These are phyloP conservation scores for Ctenicera cuprea DNA, from an alignment of 2,888 invertebrate genomes.

Conservation along the genomic window DNA sequence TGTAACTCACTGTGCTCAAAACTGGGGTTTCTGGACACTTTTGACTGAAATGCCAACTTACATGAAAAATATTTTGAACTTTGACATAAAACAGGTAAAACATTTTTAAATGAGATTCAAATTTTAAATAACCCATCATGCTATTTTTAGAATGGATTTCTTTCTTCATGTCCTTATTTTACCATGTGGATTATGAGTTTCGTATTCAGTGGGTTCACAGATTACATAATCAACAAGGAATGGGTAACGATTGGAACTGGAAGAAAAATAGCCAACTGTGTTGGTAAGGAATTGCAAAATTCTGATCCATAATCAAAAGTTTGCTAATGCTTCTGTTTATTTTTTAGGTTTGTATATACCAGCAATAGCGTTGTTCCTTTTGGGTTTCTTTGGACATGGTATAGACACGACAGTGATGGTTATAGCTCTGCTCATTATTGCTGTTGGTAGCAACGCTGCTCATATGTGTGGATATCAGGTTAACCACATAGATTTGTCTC, in stretches of 20 bases:
- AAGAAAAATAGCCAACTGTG: constrained; percentile 78
- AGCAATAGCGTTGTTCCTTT: constrained; percentile 79
- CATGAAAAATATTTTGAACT: constrained; percentile 82
- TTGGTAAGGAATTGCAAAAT: constrained; percentile 75
- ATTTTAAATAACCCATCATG: too few species aligned
- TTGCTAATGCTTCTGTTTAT: not conserved
- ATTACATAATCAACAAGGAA: constrained; percentile 75
- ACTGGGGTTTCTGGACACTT: constrained; percentile 88
- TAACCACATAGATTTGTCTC: constrained; percentile 87
- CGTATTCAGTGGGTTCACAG: constrained; percentile 80
- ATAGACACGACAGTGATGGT: constrained; percentile 77
- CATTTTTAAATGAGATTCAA: not conserved
- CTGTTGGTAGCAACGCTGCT: constrained; percentile 83
- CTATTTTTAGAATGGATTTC: constrained; percentile 75
- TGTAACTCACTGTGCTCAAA: constrained; percentile 82
- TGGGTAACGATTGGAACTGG: constrained; percentile 73
- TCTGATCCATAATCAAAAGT: not conserved
- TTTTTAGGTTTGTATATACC: constrained; percentile 80
- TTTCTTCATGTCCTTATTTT: constrained; percentile 83
- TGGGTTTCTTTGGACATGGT: constrained; percentile 76
- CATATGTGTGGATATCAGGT: constrained; percentile 83
- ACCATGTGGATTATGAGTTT: constrained; percentile 83
- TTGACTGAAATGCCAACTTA: constrained; percentile 88
- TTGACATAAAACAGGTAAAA: constrained; percentile 81
- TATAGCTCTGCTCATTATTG: constrained; percentile 79